These are phyloP conservation scores for Laspeyria flexula DNA, from an alignment of 2,888 invertebrate species.

Conservation along the genomic window DNA sequence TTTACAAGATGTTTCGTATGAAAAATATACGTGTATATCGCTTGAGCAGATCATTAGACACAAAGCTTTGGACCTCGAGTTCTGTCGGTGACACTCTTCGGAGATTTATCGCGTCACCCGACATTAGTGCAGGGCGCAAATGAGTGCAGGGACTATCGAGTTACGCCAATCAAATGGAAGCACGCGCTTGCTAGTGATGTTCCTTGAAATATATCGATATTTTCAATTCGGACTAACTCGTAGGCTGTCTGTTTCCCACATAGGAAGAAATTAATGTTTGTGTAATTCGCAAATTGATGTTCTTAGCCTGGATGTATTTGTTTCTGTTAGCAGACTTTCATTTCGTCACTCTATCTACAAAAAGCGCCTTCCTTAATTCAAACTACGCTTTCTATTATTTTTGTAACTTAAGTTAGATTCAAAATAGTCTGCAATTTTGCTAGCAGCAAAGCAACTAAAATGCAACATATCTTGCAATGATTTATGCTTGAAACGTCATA, in stretches of 20 bases:
- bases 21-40: slow-evolving; percentile 6
- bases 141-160: slow-evolving; percentile 81
- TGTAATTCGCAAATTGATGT: no score
- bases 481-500: slow-evolving; percentile 8
- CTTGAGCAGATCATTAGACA: slow-evolving; percentile 44
- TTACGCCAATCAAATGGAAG: slow-evolving; percentile 84
- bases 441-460: neutral
- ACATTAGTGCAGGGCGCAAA: slow-evolving; percentile 74
- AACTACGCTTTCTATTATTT: no score
- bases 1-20: neutral
- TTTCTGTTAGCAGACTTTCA: no score
- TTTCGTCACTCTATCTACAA: no score
- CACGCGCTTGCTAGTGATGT: slow-evolving; percentile 70
- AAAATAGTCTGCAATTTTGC: no score
- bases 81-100: slow-evolving; percentile 57
- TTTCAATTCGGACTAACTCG: no score
- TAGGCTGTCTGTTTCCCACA: no score
- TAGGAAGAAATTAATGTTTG: no score
- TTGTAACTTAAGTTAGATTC: no score
- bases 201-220: slow-evolving; percentile 45
- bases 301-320: no score
- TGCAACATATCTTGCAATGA: slow-evolving; percentile 8
- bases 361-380: no score
- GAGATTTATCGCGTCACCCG: slow-evolving; percentile 71
- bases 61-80: slow-evolving; percentile 35